phyloP scores from a whole-genome alignment of 1,140 invertebrate genomes.

The Heliconius congener region DNA sequence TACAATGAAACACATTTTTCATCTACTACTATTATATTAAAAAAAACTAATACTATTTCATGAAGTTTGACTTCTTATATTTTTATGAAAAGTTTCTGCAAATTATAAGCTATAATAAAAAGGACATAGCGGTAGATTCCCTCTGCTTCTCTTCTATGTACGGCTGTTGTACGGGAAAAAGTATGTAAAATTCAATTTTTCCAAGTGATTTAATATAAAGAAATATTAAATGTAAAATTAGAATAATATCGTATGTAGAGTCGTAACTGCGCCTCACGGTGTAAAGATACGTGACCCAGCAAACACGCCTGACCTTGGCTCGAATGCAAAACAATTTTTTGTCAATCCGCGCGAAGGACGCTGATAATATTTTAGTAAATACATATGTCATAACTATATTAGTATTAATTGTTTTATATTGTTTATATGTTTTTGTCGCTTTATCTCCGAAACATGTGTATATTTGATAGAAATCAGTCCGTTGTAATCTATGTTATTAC shows the following conservation, averaged over 20 bases:
- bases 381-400: constrained; percentile 1
- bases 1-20: too few relatives aligned
- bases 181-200: too few relatives aligned
- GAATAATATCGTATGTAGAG: too few relatives aligned
- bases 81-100: too few relatives aligned
- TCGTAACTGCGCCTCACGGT: neutral
- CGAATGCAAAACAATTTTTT: constrained; percentile 22
- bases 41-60: too few relatives aligned
- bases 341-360: constrained; percentile 26
- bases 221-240: too few relatives aligned
- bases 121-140: too few relatives aligned
- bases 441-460: neutral
- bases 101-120: too few relatives aligned
- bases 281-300: neutral
- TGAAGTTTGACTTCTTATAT: too few relatives aligned
- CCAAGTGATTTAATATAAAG: neutral
- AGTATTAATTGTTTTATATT: neutral
- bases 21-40: too few relatives aligned
- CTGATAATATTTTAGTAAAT: constrained; percentile 18
- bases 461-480: neutral
- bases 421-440: neutral
- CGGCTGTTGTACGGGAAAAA: too few relatives aligned
- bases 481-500: neutral
- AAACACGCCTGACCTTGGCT: constrained; percentile 19
- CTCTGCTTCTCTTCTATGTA: too few relatives aligned